A percentile compares a stretch with the other conserved stretches of the same genome.
These are phyloP conservation scores for Phymastichus coffea DNA, from an alignment of 1,140 invertebrate genomes.

Conservation along the genomic window DNA sequence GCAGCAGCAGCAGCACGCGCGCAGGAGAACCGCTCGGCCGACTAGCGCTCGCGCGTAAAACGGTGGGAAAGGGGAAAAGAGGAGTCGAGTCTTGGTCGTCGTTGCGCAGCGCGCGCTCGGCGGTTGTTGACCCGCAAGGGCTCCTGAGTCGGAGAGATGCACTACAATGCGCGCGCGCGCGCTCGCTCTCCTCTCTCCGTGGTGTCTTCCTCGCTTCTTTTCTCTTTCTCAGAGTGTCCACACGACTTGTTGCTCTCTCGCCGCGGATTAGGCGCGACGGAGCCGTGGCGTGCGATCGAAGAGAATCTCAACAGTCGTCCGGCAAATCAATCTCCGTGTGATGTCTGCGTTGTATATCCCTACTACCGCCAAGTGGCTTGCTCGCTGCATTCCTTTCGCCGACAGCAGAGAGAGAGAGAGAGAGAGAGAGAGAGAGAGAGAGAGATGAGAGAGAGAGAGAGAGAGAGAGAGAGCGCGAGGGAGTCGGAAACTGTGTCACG, in stretches of 20 bases:
- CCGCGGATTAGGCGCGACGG: too few relatives aligned
- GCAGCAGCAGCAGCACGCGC: neutral
- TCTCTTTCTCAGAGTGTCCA: too few relatives aligned
- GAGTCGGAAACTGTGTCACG: conserved; percentile 49
- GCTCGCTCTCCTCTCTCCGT: neutral
- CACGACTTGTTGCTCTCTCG: too few relatives aligned
- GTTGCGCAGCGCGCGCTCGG: too few relatives aligned
- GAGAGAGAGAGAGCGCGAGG: too few relatives aligned
- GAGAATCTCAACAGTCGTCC: too few relatives aligned
- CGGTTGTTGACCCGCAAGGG: neutral
- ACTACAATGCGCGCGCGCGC: neutral
- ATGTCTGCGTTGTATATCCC: conserved; percentile 5
- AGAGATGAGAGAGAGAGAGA: too few relatives aligned
- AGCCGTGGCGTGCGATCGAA: too few relatives aligned
- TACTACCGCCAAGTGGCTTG: neutral
- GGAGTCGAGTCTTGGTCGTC: too few relatives aligned
- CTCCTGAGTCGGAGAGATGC: neutral
- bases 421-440: conserved; percentile 18
- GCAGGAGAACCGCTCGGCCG: neutral
- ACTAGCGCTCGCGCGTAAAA: too few relatives aligned
- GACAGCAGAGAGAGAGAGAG: conserved; percentile 8
- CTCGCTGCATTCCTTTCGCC: conserved; percentile 31
- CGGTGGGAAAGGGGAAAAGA: too few relatives aligned
- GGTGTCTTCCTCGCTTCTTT: too few relatives aligned
- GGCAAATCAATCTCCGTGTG: conserved; percentile 20